These are phyloP conservation scores for Protonibea diacanthus DNA, from an alignment of 2,797 vertebrate genomes.

Conservation along the genomic window DNA sequence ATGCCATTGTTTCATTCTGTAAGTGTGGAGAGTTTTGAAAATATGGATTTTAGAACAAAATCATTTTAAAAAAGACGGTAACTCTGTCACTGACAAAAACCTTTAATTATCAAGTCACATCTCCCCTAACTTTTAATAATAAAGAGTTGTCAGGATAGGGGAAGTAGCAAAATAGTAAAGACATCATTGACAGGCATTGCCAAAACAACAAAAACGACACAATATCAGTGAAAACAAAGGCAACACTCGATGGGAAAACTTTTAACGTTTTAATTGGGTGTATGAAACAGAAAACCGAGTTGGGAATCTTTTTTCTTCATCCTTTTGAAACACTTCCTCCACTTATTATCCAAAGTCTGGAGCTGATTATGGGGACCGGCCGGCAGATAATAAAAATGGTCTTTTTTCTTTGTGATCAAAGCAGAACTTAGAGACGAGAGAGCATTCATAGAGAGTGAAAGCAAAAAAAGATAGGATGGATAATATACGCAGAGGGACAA, in stretches of 20 bases:
- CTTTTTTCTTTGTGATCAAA: slow-evolving; percentile 25
- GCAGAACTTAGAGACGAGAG: slow-evolving; percentile 6
- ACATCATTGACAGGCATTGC: slow-evolving; percentile 22
- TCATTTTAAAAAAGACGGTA: not conserved
- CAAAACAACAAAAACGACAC: slow-evolving; percentile 29
- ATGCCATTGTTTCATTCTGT: not conserved
- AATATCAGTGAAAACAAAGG: slow-evolving; percentile 31
- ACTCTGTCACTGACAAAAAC: slow-evolving; percentile 12
- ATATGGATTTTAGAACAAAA: not conserved
- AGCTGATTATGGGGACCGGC: slow-evolving; percentile 34
- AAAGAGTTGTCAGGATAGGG: slow-evolving; percentile 14
- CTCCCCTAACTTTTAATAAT: slow-evolving; percentile 26
- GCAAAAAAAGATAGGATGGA: not conserved
- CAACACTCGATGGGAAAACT: not conserved
- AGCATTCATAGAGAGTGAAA: slow-evolving; percentile 2
- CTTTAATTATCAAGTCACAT: slow-evolving; percentile 42
- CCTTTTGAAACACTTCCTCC: not conserved
- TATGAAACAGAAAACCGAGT: slow-evolving; percentile 22
- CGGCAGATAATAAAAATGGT: slow-evolving; percentile 1
- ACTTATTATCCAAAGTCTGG: slow-evolving; percentile 22
- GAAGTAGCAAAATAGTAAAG: slow-evolving; percentile 18
- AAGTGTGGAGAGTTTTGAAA: not conserved
- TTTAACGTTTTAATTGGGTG: slow-evolving; percentile 53
- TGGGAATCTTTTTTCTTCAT: slow-evolving; percentile 14
- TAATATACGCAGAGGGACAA: slow-evolving; percentile 19